Evolutionary conservation across 2,888 invertebrate species (phyloP), one percentile per base, ranked within the genome.

Genomic region (Drosophila birchii): DNA sequence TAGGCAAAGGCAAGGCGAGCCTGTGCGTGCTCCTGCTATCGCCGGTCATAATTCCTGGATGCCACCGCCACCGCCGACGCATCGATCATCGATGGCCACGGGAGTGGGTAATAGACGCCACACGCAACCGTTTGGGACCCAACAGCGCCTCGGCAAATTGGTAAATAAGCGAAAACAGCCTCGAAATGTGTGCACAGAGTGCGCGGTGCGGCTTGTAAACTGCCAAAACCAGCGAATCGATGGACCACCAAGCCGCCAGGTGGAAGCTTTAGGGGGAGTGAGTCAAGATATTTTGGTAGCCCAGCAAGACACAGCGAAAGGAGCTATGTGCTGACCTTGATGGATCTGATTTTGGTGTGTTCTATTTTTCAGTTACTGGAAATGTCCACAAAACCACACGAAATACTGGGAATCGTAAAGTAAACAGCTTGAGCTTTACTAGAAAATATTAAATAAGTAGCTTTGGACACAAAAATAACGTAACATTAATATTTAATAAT

Each of bases 1-100:
- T 47, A 18, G 32, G 49, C 47, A 1, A 29, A 18, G 8, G 18
- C 49, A 9, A 34, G 20, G 18, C 20, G 34, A 36, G 41, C 51
- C 51, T 58, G 57, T 60, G 55, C 69, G 83, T 78, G 86, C 77
- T 53, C 51, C 38, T 23, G 34, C 55, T 88, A 88, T 86, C 84
- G 72, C 12, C 41, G 58, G 68, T 54, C 86, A 88, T 84, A 77
- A 86, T 80, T 84, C 75, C 70, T 73, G 80, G 64, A 64, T 70
- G 72, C 60, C 86, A 77, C 16, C 71, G 72, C 59, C 86, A 71
- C 8, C 70, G 51, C 39, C 70, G 44, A 53, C 75, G 75, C 82
- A 83, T 84, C 77, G 86, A 84, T 84, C 83, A 84, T 80, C 72
- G 55, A 66, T 76, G 49, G 45, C 32, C 18, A 14, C 20, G 36